Evolutionary conservation across 2,888 invertebrate species (phyloP), one percentile per base, ranked within the genome.

Genomic region (Andrena marginata): DNA sequence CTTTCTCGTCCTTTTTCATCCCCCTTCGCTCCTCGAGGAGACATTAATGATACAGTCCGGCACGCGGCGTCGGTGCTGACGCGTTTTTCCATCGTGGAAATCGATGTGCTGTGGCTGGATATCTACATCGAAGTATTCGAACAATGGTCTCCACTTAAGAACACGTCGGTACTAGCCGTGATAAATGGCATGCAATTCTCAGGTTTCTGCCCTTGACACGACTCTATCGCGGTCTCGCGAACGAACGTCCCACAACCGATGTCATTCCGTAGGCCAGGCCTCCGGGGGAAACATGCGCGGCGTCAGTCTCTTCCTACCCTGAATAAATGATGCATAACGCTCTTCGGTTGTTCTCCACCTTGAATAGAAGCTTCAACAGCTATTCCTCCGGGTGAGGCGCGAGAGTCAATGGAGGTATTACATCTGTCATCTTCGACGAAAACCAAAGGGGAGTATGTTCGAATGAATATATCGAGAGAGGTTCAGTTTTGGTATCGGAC

Each of bases 211-310:
- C 77, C 71, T 69, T 85, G 76, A 70, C 88, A 90, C 67, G 86
- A 88, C 80, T 90, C 69, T 63, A 90, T 80, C 71, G 83, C 80
- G 3, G 80, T 77, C 69, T 83, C 80, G 54, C 85, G 80, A 74
- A 68, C 84, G 79, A 86, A 87, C 76, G 56, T 70, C n/a, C 87
- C 86, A 51, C 89, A 89, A 51, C 89, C 89, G 64, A 89, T 64
- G 73, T 90, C 87, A n/a, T 77, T 78, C 60, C 73, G 63, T 51
- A 78, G 59, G n/a, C 20, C 56, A 56, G 89, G 79, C 8, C 70
- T 67, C 56, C 10, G 35, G 71, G 16, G 90, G 82, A 33, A 86
- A 85, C 56, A 79, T 63, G 83, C 86, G 85, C 6, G 84, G 85
- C n/a, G 74, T 72, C 31, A 87, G 26, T 35, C 80, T 76, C 26